Percentiles rank a stretch among this genome's conserved stretches.
Evolutionary conservation across 53 echinoderm and acorn worm species (phyloP).

Genomic region (Henricia sp.): DNA sequence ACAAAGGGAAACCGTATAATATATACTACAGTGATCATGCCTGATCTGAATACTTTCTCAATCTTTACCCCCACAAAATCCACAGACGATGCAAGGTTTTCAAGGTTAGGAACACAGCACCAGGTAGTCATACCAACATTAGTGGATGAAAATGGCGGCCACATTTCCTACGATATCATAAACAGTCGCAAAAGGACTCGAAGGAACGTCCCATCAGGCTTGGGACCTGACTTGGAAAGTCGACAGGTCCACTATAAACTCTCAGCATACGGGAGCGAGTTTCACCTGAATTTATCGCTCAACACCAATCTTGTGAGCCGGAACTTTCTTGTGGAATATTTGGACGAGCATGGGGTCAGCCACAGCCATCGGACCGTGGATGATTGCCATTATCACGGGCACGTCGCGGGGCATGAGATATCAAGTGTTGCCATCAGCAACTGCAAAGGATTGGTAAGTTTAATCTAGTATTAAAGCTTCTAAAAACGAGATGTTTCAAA

Average conservation of each 20-base stretch:
- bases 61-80: too few species aligned
- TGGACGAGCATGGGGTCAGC: constrained; percentile 77
- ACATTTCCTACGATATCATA: constrained; percentile 91
- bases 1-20: too few species aligned
- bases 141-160: constrained; percentile 85
- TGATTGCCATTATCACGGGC: constrained; percentile 92
- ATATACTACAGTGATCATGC: too few species aligned
- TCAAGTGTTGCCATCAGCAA: constrained; percentile 92
- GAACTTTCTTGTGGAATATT: constrained; percentile 87
- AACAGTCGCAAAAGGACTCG: constrained; percentile 99
- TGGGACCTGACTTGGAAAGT: constrained; percentile 36
- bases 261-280: constrained; percentile 78
- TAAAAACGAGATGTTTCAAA: too few species aligned
- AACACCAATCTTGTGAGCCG: constrained; percentile 84
- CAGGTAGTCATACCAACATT: constrained; percentile 85
- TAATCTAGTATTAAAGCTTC: too few species aligned
- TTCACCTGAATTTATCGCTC: constrained; percentile 93
- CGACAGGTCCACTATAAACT: constrained; percentile 86
- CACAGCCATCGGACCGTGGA: constrained; percentile 77
- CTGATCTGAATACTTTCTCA: too few species aligned
- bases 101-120: constrained; percentile 63
- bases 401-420: constrained; percentile 72
- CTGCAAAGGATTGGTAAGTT: constrained; percentile 97
- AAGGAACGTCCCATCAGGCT: constrained; percentile 53
- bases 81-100: constrained; percentile 45